These are phyloP conservation scores for Ataeniobius toweri DNA, from an alignment of 2,797 vertebrate genomes.

Conservation along the genomic window DNA sequence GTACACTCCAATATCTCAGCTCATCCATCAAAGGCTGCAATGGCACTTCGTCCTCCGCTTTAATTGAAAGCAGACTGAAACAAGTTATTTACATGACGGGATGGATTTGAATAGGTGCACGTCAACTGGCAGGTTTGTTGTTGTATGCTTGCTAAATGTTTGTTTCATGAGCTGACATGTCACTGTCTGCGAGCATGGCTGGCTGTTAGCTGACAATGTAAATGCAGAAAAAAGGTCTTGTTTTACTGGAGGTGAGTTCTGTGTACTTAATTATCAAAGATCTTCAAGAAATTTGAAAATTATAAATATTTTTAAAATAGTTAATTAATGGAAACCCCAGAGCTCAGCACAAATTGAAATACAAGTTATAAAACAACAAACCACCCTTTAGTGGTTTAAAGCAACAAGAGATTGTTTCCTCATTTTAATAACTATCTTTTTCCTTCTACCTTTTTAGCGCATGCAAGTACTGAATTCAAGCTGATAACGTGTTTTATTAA, in stretches of 20 bases:
- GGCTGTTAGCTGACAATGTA: slow-evolving; percentile 63
- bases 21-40: slow-evolving; percentile 83
- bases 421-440: slow-evolving; percentile 71
- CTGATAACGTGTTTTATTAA: slow-evolving; percentile 57
- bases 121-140: slow-evolving; percentile 71
- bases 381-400: slow-evolving; percentile 73
- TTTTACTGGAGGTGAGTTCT: not conserved
- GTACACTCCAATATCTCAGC: slow-evolving; percentile 83
- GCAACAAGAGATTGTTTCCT: slow-evolving; percentile 69
- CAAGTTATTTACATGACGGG: slow-evolving; percentile 86
- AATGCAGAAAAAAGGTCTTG: slow-evolving; percentile 49
- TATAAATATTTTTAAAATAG: slow-evolving; percentile 51
- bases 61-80: slow-evolving; percentile 85
- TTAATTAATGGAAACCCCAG: slow-evolving; percentile 61
- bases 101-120: slow-evolving; percentile 73
- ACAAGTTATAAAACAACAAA: slow-evolving; percentile 75
- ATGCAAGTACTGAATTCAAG: slow-evolving; percentile 61
- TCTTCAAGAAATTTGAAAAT: slow-evolving; percentile 37
- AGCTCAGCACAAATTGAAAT: slow-evolving; percentile 61
- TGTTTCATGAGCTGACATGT: slow-evolving; percentile 71
- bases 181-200: slow-evolving; percentile 58
- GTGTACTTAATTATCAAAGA: slow-evolving; percentile 40
- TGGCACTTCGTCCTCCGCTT: slow-evolving; percentile 76
- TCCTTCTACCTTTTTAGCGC: slow-evolving; percentile 47
- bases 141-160: slow-evolving; percentile 72